phyloP scores from a whole-genome alignment of 2,888 invertebrate species.

The Blera fallax region DNA sequence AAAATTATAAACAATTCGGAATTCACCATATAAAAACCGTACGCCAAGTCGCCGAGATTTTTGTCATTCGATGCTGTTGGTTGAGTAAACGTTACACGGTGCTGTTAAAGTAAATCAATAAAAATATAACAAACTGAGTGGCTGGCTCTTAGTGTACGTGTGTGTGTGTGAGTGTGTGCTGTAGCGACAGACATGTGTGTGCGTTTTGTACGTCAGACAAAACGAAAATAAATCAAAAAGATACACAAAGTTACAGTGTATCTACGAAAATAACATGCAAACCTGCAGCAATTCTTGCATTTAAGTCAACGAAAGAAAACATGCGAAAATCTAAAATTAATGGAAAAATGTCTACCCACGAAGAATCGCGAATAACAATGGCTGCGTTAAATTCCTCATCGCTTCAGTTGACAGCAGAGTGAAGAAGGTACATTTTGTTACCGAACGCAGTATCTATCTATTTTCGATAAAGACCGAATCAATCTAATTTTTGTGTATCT shows the following conservation, averaged over 20 bases:
- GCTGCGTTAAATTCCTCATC: constrained; percentile 32
- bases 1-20: constrained; percentile 6
- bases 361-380: constrained; percentile 47
- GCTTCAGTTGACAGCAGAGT: constrained; percentile 20
- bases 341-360: constrained; percentile 20
- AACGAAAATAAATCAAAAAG: constrained; percentile 57
- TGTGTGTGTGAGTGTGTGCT: too few species aligned
- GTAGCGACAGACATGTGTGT: not conserved
- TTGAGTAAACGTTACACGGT: constrained; percentile 62
- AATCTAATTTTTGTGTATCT: constrained; percentile 18
- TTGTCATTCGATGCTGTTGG: constrained; percentile 67
- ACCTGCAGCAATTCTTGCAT: not conserved
- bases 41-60: constrained; percentile 43
- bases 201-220: constrained; percentile 52
- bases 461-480: constrained; percentile 30
- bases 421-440: constrained; percentile 23
- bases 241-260: constrained; percentile 25
- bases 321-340: constrained; percentile 15
- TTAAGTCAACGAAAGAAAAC: not conserved
- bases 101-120: constrained; percentile 69
- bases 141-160: not conserved
- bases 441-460: not conserved
- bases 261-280: constrained; percentile 42
- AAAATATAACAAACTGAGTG: constrained; percentile 67
- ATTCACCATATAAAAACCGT: constrained; percentile 55